Conservation (phyloP, 2,113 vertebrate species). For the Anolis carolinensis region DNA sequence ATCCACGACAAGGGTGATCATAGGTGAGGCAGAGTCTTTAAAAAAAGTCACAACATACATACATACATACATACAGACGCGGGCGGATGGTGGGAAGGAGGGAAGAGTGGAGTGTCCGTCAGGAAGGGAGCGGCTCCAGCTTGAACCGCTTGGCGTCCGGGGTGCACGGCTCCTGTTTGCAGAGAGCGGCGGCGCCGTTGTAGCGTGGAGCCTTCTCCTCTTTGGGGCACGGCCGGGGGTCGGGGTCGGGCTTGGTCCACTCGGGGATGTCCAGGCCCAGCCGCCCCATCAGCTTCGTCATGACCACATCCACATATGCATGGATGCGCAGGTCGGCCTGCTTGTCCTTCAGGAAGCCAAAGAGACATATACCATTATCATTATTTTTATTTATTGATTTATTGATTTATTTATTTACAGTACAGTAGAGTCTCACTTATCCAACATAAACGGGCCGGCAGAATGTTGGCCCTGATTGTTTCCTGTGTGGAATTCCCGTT, state of each 20-base stretch:
- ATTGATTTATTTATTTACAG: too few species aligned
- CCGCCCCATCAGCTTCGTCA: conserved; percentile 86
- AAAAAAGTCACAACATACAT: too few species aligned
- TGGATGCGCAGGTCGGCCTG: conserved; percentile 89
- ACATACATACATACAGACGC: conserved; percentile 8
- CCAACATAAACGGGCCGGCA: too few species aligned
- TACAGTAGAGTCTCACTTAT: too few species aligned
- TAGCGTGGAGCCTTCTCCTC: conserved; percentile 28
- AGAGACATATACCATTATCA: accelerated
- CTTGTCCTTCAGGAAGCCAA: conserved; percentile 82
- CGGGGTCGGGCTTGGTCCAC: conserved; percentile 70
- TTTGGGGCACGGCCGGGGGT: not conserved
- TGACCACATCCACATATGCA: conserved; percentile 90
- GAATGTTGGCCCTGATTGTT: too few species aligned
- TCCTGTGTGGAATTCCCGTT: too few species aligned
- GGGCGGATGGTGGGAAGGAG: too few species aligned
- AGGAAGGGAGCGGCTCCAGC: conserved; percentile 61
- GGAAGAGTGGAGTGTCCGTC: conserved; percentile 35
- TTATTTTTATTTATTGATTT: too few species aligned
- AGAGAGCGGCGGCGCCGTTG: conserved; percentile 4
- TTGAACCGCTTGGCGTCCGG: conserved; percentile 73
- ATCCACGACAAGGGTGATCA: too few species aligned
- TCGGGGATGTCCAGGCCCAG: conserved; percentile 86
- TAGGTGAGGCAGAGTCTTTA: too few species aligned
- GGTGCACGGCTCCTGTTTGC: conserved; percentile 38